Conservation (phyloP, 2,797 vertebrate species). For the Oophaga sylvatica region DNA sequence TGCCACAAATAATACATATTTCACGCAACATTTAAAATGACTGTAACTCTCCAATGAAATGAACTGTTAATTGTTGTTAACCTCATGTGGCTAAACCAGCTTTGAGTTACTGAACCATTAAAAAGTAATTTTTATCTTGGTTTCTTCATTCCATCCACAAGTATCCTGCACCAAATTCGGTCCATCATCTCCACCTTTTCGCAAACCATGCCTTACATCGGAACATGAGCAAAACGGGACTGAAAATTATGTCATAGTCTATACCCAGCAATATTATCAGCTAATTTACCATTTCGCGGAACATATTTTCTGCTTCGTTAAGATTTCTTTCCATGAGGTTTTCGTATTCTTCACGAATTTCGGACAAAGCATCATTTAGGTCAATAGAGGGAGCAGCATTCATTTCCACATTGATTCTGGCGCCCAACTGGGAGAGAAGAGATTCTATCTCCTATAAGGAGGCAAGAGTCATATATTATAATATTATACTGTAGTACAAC, state of each 20-base stretch:
- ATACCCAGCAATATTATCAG: background rate
- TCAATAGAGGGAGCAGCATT: conserved; percentile 63
- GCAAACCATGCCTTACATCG: background rate
- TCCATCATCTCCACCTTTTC: no score
- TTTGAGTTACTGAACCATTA: no score
- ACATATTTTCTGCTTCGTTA: conserved; percentile 66
- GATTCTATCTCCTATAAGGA: conserved; percentile 23
- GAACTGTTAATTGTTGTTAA: no score
- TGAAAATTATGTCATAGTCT: background rate
- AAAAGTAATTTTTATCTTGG: no score
- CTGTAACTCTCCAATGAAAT: no score
- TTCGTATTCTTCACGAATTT: conserved; percentile 67
- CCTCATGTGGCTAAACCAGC: no score
- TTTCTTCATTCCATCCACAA: no score
- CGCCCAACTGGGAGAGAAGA: conserved; percentile 61
- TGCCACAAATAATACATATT: no score
- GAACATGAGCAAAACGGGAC: background rate
- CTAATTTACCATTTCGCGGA: conserved; percentile 63
- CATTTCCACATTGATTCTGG: conserved; percentile 67
- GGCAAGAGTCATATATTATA: background rate
- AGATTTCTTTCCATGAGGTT: conserved; percentile 66
- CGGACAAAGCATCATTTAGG: conserved; percentile 64
- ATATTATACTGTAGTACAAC: no score
- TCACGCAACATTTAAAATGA: no score
- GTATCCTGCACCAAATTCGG: no score